A percentile compares a stretch with the other conserved stretches of the same genome.
phyloP scores from a whole-genome alignment of 2,888 invertebrate species.

The Mimachlamys varia region DNA sequence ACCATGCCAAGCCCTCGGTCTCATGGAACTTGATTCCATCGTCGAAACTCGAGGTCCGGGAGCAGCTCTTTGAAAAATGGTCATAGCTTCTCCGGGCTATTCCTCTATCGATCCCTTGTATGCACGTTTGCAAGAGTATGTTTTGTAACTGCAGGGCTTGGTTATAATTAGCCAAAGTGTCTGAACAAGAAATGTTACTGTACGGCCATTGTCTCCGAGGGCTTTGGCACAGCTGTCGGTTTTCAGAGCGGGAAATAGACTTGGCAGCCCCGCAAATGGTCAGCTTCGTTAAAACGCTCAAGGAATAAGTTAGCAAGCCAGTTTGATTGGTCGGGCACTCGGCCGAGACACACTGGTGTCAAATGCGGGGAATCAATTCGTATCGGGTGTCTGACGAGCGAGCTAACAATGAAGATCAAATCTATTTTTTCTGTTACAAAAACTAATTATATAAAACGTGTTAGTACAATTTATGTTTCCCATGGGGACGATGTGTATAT shows the following conservation, averaged over 20 bases:
- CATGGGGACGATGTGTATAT: not conserved
- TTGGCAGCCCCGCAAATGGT: conserved; percentile 10
- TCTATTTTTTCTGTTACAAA: conserved; percentile 15
- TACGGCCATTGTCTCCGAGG: conserved; percentile 9
- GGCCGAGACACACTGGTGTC: conserved; percentile 2
- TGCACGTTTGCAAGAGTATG: not conserved
- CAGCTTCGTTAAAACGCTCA: not conserved
- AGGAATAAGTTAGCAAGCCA: not conserved
- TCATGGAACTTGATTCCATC: not conserved
- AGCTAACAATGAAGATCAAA: conserved; percentile 16
- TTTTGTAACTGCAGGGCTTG: not conserved
- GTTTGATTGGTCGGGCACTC: conserved; percentile 23
- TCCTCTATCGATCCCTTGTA: not conserved
- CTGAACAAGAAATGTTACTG: conserved; percentile 6
- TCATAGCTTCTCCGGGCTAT: not conserved
- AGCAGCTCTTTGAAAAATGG: conserved; percentile 1
- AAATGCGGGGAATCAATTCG: conserved; percentile 31
- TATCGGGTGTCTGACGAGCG: conserved; percentile 14
- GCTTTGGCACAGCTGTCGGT: conserved; percentile 19
- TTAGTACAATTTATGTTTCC: not conserved
- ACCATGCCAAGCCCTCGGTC: not conserved
- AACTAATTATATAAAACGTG: conserved; percentile 35
- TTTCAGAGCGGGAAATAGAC: conserved; percentile 2
- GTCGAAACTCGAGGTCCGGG: not conserved
- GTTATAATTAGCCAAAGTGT: conserved; percentile 18